Evolutionary conservation across 2,113 vertebrate genomes (phyloP), one percentile per base, ranked within the genome.

Genomic region (Charadrius vociferus): DNA sequence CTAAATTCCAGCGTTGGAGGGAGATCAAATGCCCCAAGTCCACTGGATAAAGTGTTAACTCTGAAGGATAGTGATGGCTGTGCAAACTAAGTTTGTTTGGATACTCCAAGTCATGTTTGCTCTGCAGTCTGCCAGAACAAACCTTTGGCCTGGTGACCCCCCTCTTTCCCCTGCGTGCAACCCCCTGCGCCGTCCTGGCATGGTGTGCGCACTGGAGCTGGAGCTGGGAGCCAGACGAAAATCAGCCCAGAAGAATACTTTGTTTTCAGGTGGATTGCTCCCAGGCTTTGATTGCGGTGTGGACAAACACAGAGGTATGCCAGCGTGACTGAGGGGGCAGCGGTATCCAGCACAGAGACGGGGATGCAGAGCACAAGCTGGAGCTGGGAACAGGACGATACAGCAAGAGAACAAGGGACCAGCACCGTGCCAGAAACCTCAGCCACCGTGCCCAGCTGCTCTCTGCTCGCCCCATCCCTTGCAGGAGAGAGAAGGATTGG

Each of bases 71-170:
- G 39, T 5, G 11, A 78, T 63, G 55, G 59, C 59, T 70, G 32
- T 43, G 36, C 49, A 81, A 88, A 84, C 29, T 26, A 22, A 29
- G 53, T 80, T 91, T 87, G 81, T 95, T 93, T 95, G 95, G 72
- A 32, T 61, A 72, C 14, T 91, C 53, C 62, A 52, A 59, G 52
- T 61, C 36, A 11, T 75, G 73, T 94, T 91, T 95, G 53, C 61
- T 87, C 58, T 93, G 81, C 29, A 63, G 84, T 65, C 73, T 95
- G 87, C 30, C 56, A 68, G 73, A 88, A 85, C 37, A 56, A 91
- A 91, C 77, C 84, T 90, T 94, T 93, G 75, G 41, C 91, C 71
- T 45, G 55, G 52, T 94, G 95, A 91, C 66, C 27, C 39, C 87
- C 11, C 49, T 71, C 32, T 34, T 74, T 79, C 26, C n/a, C 52